Base-by-base conservation (phyloP, 2,113 vertebrate genomes). In the Pterophyllum scalare region DNA sequence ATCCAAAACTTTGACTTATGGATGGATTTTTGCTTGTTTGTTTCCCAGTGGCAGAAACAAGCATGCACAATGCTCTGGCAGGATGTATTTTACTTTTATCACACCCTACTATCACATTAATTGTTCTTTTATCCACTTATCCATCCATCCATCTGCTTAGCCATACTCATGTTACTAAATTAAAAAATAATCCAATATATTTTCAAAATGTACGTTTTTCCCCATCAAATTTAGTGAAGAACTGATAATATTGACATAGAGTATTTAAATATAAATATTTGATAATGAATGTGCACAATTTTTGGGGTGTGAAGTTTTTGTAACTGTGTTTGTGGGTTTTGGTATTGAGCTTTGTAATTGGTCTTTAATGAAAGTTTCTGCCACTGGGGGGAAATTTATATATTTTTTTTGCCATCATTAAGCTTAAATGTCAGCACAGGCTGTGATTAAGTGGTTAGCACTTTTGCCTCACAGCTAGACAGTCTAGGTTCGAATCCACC, bases 291-390 rank as follows among this genome's bases (percentile, higher is more conserved):
- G 40, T 67, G 26, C 22, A 26, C 22, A 67, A 46, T 46, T 28
- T 28, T 49, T 43, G 40, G 40, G 10, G 10, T 43, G 10, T 43
- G 3, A 13, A 13, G 26, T 28, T 28, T 62, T 49, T 12, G 64
- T 2, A 49, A 19, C 22, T 3, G 3, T 0, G 22, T 19, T 43
- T 11, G 11, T 43, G 40, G 46, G 5, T 70, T 70, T 52, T 70
- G 22, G 1, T 58, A 14, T 22, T 58, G 54, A 22, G 56, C 3
- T 13, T 58, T n/a, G 49, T 52, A n/a, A 14, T 52, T 31, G 65
- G 0, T n/a, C 5, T 70, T 49, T 52, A 72, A 31, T 0, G 22
- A 43, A 67, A 1, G 64, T 26, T 26, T 67, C 38, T 46, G 62
- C 3, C 62, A 67, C 22, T 43, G 5, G 14, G 46, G 9, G 11